Evolutionary conservation across 2,797 vertebrate genomes (phyloP).

Genomic region (Coregonus sp.): DNA sequence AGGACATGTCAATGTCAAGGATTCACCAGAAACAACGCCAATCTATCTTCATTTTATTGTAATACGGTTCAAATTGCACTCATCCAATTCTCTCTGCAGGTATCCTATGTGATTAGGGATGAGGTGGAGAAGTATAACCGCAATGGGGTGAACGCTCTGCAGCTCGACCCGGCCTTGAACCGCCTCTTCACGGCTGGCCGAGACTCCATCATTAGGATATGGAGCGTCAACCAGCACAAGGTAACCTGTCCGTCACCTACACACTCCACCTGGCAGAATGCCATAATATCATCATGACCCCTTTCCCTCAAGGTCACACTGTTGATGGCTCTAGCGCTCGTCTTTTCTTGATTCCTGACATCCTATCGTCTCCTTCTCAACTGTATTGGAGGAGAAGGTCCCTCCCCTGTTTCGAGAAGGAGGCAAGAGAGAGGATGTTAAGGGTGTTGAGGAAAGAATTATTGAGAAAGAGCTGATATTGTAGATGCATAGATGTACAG

Average conservation of each 20-base stretch:
- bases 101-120: conserved; percentile 90
- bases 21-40: background rate
- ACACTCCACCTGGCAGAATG: background rate
- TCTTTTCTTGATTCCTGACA: background rate
- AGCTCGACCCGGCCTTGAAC: conserved; percentile 84
- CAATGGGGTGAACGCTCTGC: conserved; percentile 88
- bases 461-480: background rate
- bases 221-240: conserved; percentile 91
- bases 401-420: background rate
- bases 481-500: background rate
- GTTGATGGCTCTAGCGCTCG: background rate
- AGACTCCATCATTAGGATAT: conserved; percentile 89
- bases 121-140: conserved; percentile 89
- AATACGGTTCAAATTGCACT: background rate
- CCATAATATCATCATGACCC: background rate
- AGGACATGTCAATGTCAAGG: background rate
- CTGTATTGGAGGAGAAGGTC: background rate
- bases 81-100: conserved; percentile 60
- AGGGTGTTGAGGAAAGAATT: too few relatives aligned
- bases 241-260: conserved; percentile 50
- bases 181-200: conserved; percentile 87
- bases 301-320: background rate
- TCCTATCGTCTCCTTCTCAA: background rate
- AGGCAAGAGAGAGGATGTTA: background rate
- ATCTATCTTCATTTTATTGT: background rate